Base-by-base conservation (phyloP, 2,888 invertebrate species). In the Aradus depressus region DNA sequence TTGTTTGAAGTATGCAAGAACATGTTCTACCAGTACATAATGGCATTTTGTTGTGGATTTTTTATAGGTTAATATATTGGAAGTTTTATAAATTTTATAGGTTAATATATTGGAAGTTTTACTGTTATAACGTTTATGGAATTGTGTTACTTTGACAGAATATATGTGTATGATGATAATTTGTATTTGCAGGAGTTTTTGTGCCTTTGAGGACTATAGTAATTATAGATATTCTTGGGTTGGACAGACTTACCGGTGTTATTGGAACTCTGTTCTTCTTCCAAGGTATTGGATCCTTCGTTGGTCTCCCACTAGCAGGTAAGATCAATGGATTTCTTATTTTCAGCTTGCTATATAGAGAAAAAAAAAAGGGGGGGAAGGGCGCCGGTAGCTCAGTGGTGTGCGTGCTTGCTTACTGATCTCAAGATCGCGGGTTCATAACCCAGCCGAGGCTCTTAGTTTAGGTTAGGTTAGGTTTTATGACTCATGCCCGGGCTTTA, bases 171-270 rank as follows among this genome's bases (percentile, higher is more conserved):
- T n/a, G 3, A 16, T 4, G 14, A 14, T 21, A 22, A 21, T 21
- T 38, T 22, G 4, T 32, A 5, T 8, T 51, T 51, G 10, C 45
- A 55, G 54, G 49, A 37, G 19, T 52, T 5, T 49, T 45, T 25
- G 16, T 31, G 22, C 52, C 54, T 10, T 21, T 55, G 21, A 38
- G 50, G 6, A 50, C 45, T 42, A 25, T 55, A 14, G 38, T 55
- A 10, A 45, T 55, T 31, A 51, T 55, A 4, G 54, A 55, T 28
- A 42, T 44, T n/a, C 35, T 55, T 18, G 54, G 54, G 16, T 37
- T 55, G 10, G 26, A 52, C 8, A 44, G 42, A 19, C 45, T 55
- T n/a, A 55, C 54, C 25, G 42, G 49, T 12, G 35, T 45, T 10
- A 42, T 49, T 26, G 54, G 54, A 4, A 39, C 52, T 28, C 23